Evolutionary conservation across 2,797 vertebrate genomes (phyloP).

Genomic region (Spinus olivaceus): DNA sequence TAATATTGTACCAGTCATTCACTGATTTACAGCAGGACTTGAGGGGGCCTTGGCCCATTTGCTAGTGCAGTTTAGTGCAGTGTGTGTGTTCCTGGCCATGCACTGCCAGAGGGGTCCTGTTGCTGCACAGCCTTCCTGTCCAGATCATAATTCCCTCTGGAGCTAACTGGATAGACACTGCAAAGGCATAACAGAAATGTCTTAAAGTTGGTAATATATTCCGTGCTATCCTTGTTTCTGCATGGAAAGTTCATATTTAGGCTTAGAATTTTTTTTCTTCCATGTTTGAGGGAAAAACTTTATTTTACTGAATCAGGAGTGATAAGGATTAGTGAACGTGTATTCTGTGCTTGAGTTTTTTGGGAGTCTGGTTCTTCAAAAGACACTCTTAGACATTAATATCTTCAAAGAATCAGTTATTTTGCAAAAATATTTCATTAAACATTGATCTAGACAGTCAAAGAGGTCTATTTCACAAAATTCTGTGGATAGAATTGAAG

Average conservation of each 20-base stretch:
- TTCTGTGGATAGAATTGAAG: neutral
- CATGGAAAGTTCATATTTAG: neutral
- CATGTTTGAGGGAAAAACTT: neutral
- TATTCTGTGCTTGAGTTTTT: neutral
- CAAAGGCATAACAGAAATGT: neutral
- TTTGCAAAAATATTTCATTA: neutral
- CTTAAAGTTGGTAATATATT: neutral
- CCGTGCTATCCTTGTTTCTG: neutral
- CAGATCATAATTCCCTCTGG: neutral
- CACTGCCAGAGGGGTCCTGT: neutral
- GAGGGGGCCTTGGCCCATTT: neutral
- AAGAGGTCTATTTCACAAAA: neutral
- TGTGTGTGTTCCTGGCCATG: neutral
- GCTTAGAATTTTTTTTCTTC: neutral
- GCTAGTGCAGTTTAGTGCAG: rapidly evolving
- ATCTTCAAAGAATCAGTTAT: neutral
- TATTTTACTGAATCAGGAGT: neutral
- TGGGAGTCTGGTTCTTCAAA: neutral
- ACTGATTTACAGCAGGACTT: neutral
- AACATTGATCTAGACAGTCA: neutral
- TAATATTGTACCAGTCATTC: neutral
- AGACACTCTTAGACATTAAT: neutral
- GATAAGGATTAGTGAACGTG: neutral
- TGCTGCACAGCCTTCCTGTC: neutral
- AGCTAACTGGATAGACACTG: neutral